Evolutionary conservation across 2,888 invertebrate genomes (phyloP).

Genomic region (Harpagoxenus sublaevis): DNA sequence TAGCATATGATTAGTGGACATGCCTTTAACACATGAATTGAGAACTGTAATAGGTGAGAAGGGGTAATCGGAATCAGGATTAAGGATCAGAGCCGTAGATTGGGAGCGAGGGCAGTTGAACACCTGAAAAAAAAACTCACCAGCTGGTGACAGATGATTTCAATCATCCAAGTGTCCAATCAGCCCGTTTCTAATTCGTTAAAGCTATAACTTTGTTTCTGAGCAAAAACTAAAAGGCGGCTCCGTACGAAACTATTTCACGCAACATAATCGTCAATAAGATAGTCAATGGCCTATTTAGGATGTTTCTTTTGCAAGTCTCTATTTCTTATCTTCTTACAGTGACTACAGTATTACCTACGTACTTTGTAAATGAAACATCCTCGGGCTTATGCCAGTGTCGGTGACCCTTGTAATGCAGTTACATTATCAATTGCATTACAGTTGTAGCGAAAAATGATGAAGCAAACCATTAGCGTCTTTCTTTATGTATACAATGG

Average conservation of each 20-base stretch:
- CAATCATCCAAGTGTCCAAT: conserved; percentile 68
- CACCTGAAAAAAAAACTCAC: conserved; percentile 74
- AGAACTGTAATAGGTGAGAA: conserved; percentile 19
- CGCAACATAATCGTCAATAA: conserved; percentile 70
- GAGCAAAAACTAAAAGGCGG: conserved; percentile 74
- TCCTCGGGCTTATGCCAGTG: conserved; percentile 70
- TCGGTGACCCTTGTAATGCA: conserved; percentile 67
- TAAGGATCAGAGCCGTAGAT: conserved; percentile 52
- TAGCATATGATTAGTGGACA: conserved; percentile 65
- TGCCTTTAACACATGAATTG: conserved; percentile 72
- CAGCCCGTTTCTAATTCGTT: conserved; percentile 71
- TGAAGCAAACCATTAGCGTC: conserved; percentile 27
- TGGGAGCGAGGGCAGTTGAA: conserved; percentile 67
- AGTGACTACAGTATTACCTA: conserved; percentile 29
- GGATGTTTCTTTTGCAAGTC: conserved; percentile 68
- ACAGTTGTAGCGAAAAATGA: conserved; percentile 41
- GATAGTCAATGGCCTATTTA: conserved; percentile 70
- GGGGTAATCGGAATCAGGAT: conserved; percentile 35
- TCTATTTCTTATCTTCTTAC: conserved; percentile 10
- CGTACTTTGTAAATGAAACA: conserved; percentile 70
- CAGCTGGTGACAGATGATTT: conserved; percentile 67
- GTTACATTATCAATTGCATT: conserved; percentile 29
- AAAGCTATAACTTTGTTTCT: conserved; percentile 67
- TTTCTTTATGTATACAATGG: conserved; percentile 40
- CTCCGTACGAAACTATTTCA: conserved; percentile 68